These are phyloP conservation scores for Holothuria leucospilota DNA, from an alignment of 53 echinoderm and acorn worm species.

Conservation along the genomic window DNA sequence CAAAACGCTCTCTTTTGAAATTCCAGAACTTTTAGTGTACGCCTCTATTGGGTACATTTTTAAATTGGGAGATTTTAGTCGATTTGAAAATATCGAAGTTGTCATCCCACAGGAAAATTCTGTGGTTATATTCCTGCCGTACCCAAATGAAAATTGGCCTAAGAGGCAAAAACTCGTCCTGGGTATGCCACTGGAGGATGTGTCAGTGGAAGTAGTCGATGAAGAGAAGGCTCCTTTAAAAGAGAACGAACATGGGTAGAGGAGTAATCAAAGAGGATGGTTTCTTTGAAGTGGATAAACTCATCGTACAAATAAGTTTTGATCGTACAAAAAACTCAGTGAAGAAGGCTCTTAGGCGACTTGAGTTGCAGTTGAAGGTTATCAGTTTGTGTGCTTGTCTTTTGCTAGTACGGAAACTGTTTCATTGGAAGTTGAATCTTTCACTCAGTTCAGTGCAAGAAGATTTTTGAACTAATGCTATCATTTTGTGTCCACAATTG, in stretches of 20 bases:
- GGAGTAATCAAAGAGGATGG: background rate
- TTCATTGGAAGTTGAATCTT: too few relatives aligned
- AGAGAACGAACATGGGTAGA: slow-evolving; percentile 34
- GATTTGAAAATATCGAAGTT: slow-evolving; percentile 87
- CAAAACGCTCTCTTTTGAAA: slow-evolving; percentile 75
- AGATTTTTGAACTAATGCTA: too few relatives aligned
- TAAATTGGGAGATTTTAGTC: slow-evolving; percentile 77
- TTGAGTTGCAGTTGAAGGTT: too few relatives aligned
- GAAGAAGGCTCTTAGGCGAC: too few relatives aligned
- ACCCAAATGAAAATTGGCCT: slow-evolving; percentile 73
- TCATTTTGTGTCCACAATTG: too few relatives aligned
- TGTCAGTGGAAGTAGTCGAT: slow-evolving; percentile 39
- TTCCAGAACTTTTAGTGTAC: slow-evolving; percentile 88
- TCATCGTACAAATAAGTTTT: too few relatives aligned
- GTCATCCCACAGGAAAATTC: slow-evolving; percentile 82
- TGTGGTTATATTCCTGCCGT: slow-evolving; percentile 85
- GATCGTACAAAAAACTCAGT: too few relatives aligned
- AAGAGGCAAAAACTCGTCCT: slow-evolving; percentile 79
- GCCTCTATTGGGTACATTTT: slow-evolving; percentile 80
- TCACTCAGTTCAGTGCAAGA: too few relatives aligned
- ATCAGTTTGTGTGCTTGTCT: too few relatives aligned
- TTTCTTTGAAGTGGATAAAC: background rate
- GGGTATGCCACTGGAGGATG: slow-evolving; percentile 64
- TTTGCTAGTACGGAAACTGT: too few relatives aligned
- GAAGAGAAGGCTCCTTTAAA: slow-evolving; percentile 64